Percentiles rank a stretch among this genome's conserved stretches.
These are phyloP conservation scores for Lophius piscatorius DNA, from an alignment of 2,113 vertebrate genomes.

Conservation along the genomic window DNA sequence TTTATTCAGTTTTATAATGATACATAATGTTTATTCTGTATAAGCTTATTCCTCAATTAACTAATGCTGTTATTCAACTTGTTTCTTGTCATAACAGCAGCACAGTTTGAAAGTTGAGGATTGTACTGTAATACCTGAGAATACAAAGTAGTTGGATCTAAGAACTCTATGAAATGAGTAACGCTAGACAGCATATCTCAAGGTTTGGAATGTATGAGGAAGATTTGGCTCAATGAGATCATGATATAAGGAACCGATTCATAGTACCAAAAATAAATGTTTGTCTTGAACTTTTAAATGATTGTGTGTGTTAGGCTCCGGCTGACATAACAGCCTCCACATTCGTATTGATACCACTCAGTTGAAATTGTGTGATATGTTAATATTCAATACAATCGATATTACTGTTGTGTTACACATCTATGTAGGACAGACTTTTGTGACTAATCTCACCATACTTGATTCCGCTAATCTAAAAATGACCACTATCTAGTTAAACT, in stretches of 20 bases:
- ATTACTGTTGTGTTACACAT: no score
- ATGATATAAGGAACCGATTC: constrained; percentile 26
- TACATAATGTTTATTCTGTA: constrained; percentile 31
- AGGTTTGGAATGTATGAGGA: constrained; percentile 43
- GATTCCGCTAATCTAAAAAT: no score
- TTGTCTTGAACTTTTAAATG: constrained; percentile 32
- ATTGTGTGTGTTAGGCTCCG: background rate
- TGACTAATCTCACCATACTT: no score
- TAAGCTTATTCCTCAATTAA: constrained; percentile 13
- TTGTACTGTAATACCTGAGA: constrained; percentile 53
- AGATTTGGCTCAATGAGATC: constrained; percentile 18
- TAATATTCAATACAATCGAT: no score
- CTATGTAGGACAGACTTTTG: no score
- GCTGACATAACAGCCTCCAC: no score
- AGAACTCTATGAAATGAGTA: constrained; percentile 39
- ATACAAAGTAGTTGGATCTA: constrained; percentile 36
- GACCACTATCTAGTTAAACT: no score
- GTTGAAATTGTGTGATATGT: no score
- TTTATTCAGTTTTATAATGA: background rate
- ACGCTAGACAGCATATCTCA: constrained; percentile 44
- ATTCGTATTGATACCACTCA: no score
- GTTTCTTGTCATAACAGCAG: constrained; percentile 21
- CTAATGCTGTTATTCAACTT: constrained; percentile 20
- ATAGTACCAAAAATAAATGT: constrained; percentile 54
- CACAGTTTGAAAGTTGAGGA: constrained; percentile 32